phyloP scores from a whole-genome alignment of 1,140 invertebrate genomes.

The Pteromalus puparum region DNA sequence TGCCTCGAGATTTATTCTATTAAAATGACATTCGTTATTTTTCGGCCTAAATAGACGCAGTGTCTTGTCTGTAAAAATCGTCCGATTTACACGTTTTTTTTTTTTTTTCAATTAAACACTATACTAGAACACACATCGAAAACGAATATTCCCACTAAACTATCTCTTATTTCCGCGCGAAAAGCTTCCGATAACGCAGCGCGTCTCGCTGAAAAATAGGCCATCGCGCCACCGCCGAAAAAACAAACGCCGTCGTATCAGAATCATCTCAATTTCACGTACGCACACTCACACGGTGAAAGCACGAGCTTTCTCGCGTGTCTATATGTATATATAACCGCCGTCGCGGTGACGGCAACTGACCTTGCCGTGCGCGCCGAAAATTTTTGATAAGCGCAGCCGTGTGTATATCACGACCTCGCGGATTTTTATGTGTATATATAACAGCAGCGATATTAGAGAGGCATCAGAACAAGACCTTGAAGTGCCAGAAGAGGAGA shows the following conservation, averaged over 20 bases:
- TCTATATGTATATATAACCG: no score
- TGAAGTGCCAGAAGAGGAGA: slow-evolving; percentile 11
- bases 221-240: not conserved
- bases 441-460: not conserved
- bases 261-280: not conserved
- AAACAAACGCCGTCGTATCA: no score
- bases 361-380: slow-evolving; percentile 30
- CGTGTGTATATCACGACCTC: slow-evolving; percentile 4
- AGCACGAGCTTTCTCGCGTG: slow-evolving; percentile 9
- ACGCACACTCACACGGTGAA: not conserved
- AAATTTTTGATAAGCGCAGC: slow-evolving; percentile 34
- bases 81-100: no score
- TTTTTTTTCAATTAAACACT: no score
- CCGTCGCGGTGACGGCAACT: not conserved
- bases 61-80: no score
- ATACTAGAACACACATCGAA: no score
- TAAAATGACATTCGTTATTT: no score
- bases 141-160: no score
- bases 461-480: slow-evolving; percentile 25
- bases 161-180: no score
- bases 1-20: no score
- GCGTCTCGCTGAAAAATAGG: slow-evolving; percentile 16
- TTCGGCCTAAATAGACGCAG: no score
- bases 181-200: not conserved
- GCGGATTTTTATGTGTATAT: slow-evolving; percentile 2